These are phyloP conservation scores for Chlorocebus sabaeus DNA, from an alignment of 2,113 vertebrate genomes.

Conservation along the genomic window DNA sequence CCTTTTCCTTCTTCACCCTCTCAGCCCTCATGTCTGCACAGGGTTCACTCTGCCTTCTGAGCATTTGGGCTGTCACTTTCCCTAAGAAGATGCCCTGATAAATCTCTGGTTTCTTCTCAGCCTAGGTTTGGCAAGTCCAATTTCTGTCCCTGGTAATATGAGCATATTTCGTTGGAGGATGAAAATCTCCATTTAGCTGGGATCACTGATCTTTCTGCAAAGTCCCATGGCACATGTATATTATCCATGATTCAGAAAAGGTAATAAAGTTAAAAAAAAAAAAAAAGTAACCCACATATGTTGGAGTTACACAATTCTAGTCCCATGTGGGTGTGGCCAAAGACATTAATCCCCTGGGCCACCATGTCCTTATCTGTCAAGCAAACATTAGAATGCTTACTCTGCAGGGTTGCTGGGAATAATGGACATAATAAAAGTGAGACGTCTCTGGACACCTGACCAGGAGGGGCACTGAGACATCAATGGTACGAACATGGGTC, in stretches of 20 bases:
- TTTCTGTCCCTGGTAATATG: not conserved
- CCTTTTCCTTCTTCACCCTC: not conserved
- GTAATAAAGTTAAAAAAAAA: not conserved
- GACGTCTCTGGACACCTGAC: not conserved
- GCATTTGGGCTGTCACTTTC: not conserved
- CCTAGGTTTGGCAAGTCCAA: not conserved
- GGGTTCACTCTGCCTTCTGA: not conserved
- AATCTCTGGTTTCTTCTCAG: not conserved
- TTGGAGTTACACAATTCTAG: not conserved
- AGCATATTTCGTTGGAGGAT: not conserved
- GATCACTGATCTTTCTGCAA: not conserved
- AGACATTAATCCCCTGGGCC: not conserved
- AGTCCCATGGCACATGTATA: not conserved
- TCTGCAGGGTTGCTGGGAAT: not conserved
- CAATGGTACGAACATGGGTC: fast-evolving
- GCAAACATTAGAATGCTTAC: not conserved
- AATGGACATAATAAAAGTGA: not conserved
- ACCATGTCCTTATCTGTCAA: not conserved
- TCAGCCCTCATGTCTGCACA: not conserved
- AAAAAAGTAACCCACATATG: not conserved
- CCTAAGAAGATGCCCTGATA: too few species aligned
- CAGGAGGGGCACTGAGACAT: not conserved
- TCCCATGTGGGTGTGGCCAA: not conserved
- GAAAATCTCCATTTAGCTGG: not conserved
- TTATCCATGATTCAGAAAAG: not conserved